Evolutionary conservation across 2,888 invertebrate genomes (phyloP).

Genomic region (Teleiodes luculella): DNA sequence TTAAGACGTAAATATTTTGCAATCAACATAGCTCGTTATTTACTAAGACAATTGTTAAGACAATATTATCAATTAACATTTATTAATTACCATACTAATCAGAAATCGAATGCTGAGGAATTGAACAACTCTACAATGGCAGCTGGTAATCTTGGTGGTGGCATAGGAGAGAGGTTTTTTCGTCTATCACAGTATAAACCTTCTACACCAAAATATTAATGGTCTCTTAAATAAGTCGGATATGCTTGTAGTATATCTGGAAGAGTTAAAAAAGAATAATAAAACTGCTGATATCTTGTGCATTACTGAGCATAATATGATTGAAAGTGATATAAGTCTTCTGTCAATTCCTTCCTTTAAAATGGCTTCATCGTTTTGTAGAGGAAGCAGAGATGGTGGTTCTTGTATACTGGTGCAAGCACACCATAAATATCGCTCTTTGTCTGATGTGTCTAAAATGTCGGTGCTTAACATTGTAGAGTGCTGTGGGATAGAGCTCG

Average conservation of each 20-base stretch:
- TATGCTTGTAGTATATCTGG: slow-evolving; percentile 10
- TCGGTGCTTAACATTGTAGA: slow-evolving; percentile 14
- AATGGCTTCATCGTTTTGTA: slow-evolving; percentile 10
- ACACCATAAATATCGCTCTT: not conserved
- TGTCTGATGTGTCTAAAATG: not conserved
- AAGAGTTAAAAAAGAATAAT: not conserved
- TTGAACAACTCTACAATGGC: too few species aligned
- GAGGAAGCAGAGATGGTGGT: slow-evolving; percentile 16
- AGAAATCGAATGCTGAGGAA: too few species aligned
- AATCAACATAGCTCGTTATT: too few species aligned
- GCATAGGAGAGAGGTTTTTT: too few species aligned
- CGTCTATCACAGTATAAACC: not conserved
- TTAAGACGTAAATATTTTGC: too few species aligned
- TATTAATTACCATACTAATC: too few species aligned
- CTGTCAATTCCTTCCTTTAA: slow-evolving; percentile 13
- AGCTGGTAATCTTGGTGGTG: too few species aligned
- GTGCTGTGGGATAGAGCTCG: slow-evolving; percentile 18
- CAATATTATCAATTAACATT: too few species aligned
- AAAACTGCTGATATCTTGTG: slow-evolving; percentile 19
- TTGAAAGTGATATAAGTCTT: not conserved
- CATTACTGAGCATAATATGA: slow-evolving; percentile 24
- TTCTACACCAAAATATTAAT: slow-evolving; percentile 21
- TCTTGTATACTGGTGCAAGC: slow-evolving; percentile 17
- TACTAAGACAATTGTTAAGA: too few species aligned
- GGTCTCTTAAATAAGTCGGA: slow-evolving; percentile 17